Base-by-base conservation (phyloP, 2,888 invertebrate species). In the Germaria angustata region DNA sequence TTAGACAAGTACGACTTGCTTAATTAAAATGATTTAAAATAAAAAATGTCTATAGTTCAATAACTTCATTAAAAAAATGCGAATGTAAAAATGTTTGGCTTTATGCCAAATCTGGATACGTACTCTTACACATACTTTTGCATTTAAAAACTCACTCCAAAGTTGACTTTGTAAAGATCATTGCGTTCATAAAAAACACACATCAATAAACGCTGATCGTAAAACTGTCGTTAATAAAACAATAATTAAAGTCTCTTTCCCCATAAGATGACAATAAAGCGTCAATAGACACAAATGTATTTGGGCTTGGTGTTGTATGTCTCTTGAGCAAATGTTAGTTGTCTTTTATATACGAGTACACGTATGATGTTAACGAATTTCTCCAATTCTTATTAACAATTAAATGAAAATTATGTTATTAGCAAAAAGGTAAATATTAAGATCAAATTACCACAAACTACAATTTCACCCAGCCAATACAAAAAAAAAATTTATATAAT, bases 361-460 rank as follows among this genome's bases (percentile, higher is more conserved):
- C n/a, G 34, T 6, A 11, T 51, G 15, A 51, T 61, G 34, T 68
- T 41, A 51, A 77, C 59, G 68, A 77, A 68, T 77, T 77, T 61
- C 76, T 68, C 24, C 76, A 61, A 53, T 77, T 77, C 77, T 65
- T 72, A n/a, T 44, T 41, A 59, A 72, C 72, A 81, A 81, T 81
- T 72, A 81, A 77, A 66, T 39, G 22, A 63, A 71, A 78, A 53
- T 81, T 77, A 81, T 81, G 73, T 81, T 77, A 78, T 81, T 81
- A 73, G 78, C 66, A 68, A 69, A 77, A 55, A 61, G 68, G 77
- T 81, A 78, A 81, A 78, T 44, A 61, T 63, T 46, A 34, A 68
- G 44, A 78, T 81, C 73, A 46, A 73, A 57, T 81, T 77, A 61
- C 81, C 46, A 66, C 57, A 61, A 55, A 66, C 59, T 9, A 66